A percentile compares a stretch with the other conserved stretches of the same genome.
These are phyloP conservation scores for Sycophila sp. DNA, from an alignment of 1,140 invertebrate species.

Conservation along the genomic window DNA sequence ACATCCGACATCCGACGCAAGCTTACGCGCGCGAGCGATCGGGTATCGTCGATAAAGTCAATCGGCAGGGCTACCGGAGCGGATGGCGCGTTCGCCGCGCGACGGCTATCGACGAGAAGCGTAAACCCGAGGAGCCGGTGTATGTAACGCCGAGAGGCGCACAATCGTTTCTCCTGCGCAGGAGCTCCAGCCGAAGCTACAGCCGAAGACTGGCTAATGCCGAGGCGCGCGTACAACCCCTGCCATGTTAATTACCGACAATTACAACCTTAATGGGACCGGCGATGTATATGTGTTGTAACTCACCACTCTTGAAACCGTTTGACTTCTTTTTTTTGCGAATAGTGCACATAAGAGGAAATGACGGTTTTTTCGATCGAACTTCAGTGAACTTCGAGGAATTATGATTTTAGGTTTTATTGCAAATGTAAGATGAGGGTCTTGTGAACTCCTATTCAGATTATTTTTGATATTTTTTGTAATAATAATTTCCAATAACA, in stretches of 20 bases:
- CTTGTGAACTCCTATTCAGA: too few species aligned
- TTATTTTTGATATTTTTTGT: too few species aligned
- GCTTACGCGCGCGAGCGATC: not conserved
- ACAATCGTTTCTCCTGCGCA: slow-evolving; percentile 27
- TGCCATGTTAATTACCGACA: slow-evolving; percentile 55
- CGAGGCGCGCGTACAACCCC: slow-evolving; percentile 41
- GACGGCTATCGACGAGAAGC: slow-evolving; percentile 7
- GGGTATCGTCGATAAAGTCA: not conserved
- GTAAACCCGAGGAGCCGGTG: slow-evolving; percentile 50
- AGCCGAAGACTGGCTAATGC: slow-evolving; percentile 47
- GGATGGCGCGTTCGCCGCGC: not conserved
- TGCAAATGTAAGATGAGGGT: too few species aligned
- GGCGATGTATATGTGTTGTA: not conserved
- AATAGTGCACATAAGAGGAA: too few species aligned
- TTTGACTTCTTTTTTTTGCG: too few species aligned
- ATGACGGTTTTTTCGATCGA: too few species aligned
- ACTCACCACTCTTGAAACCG: too few species aligned
- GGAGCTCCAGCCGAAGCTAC: slow-evolving; percentile 39
- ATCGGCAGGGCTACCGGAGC: not conserved
- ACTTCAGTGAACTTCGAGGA: too few species aligned
- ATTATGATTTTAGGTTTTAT: too few species aligned
- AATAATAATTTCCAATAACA: too few species aligned
- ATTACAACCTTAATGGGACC: slow-evolving; percentile 43
- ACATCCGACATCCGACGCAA: not conserved
- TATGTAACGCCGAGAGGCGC: slow-evolving; percentile 48